Percentiles rank a stretch among this genome's conserved stretches.
Conservation (phyloP, 37 sponge, comb jelly and placozoan species). For the Ianthella basta region DNA sequence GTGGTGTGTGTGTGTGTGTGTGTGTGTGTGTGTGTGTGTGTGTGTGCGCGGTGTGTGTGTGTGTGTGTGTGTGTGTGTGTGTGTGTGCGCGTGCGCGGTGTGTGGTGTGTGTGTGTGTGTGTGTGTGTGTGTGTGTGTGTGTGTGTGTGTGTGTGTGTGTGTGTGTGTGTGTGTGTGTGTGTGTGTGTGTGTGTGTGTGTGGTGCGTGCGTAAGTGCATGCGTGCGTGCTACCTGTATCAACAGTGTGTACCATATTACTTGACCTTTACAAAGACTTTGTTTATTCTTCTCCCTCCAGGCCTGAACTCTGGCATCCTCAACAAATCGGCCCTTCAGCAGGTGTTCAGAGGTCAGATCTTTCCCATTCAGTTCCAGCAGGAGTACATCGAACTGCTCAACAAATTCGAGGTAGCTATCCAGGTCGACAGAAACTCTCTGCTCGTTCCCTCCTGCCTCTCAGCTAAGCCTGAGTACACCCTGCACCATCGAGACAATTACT, state of each 20-base stretch:
- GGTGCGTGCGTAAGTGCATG: no score
- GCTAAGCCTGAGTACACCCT: slow-evolving; percentile 65
- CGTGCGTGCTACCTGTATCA: no score
- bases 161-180: no score
- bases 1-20: no score
- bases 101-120: no score
- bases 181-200: no score
- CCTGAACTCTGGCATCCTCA: slow-evolving; percentile 80
- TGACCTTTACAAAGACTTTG: neutral
- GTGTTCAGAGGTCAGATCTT: slow-evolving; percentile 85
- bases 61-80: no score
- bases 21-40: no score
- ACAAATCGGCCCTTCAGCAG: slow-evolving; percentile 70
- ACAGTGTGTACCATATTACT: neutral
- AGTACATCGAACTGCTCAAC: slow-evolving; percentile 85
- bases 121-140: no score
- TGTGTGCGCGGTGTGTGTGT: no score
- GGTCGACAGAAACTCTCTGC: slow-evolving; percentile 66
- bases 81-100: no score
- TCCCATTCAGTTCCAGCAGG: slow-evolving; percentile 65
- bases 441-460: slow-evolving; percentile 88
- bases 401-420: slow-evolving; percentile 90
- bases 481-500: slow-evolving; percentile 61
- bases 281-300: slow-evolving; percentile 46
- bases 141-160: no score